Percentiles rank a stretch among this genome's conserved stretches.
Evolutionary conservation across 35 echinoderm and acorn worm species (phyloP).

Genomic region (Stichopus chloronotus): DNA sequence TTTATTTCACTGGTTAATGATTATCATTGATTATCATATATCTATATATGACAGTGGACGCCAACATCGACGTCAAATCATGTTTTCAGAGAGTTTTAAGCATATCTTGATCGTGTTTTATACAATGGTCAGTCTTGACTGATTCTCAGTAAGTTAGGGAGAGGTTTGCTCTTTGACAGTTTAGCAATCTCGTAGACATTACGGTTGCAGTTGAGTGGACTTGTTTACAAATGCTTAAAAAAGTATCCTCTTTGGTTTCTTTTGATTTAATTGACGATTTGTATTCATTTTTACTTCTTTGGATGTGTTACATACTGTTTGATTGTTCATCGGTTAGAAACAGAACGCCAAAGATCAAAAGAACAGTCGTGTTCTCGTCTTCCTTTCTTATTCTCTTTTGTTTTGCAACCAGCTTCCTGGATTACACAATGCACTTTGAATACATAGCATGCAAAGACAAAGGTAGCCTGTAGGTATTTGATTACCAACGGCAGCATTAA

Average conservation of each 20-base stretch:
- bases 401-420: background rate
- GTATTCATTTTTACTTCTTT: slow-evolving; percentile 1
- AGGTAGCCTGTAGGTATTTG: too few species aligned
- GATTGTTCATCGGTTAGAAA: background rate
- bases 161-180: background rate
- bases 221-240: background rate
- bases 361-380: background rate
- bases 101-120: background rate
- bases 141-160: background rate
- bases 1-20: too few species aligned
- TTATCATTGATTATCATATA: too few species aligned
- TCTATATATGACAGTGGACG: too few species aligned
- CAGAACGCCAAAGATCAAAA: background rate
- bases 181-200: background rate
- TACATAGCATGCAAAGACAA: too few species aligned
- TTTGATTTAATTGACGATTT: background rate
- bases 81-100: too few species aligned
- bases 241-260: background rate
- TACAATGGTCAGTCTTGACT: background rate
- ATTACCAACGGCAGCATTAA: too few species aligned
- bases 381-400: background rate
- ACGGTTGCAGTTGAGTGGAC: background rate
- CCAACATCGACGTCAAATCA: too few species aligned
- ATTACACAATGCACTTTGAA: too few species aligned
- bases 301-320: background rate